phyloP scores from a whole-genome alignment of 2,797 vertebrate species.

The Pseudomugil tenellus region DNA sequence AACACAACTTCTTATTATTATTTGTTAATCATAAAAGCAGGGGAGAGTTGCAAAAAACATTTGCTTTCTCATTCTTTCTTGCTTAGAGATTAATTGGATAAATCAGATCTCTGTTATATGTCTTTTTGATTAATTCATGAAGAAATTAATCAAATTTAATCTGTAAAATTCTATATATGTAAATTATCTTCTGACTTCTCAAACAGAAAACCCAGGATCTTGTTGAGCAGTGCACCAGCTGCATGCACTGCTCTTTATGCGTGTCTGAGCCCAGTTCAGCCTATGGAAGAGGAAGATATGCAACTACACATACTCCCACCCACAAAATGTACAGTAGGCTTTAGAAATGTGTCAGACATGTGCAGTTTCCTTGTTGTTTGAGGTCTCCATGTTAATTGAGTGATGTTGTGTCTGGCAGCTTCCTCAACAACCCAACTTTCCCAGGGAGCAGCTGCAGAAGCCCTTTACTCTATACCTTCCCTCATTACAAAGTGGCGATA shows the following conservation, averaged over 20 bases:
- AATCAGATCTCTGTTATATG: too few species aligned
- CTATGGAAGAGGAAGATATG: constrained; percentile 40
- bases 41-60: not conserved
- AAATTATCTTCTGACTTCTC: not conserved
- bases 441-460: constrained; percentile 69
- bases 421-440: constrained; percentile 56
- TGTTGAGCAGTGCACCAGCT: constrained; percentile 33
- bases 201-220: not conserved
- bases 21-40: too few species aligned
- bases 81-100: not conserved
- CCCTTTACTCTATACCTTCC: constrained; percentile 46
- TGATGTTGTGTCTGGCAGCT: constrained; percentile 67
- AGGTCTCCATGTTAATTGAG: constrained; percentile 63
- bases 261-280: constrained; percentile 18
- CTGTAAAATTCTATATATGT: not conserved
- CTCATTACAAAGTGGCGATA: constrained; percentile 72
- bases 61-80: not conserved
- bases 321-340: constrained; percentile 48
- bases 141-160: not conserved
- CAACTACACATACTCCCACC: constrained; percentile 30
- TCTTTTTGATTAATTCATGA: too few species aligned
- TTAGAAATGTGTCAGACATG: constrained; percentile 65
- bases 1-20: too few species aligned
- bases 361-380: constrained; percentile 59
- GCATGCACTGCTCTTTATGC: constrained; percentile 14